These are phyloP conservation scores for Protobothrops mucrosquamatus DNA, from an alignment of 2,113 vertebrate species.

Conservation along the genomic window DNA sequence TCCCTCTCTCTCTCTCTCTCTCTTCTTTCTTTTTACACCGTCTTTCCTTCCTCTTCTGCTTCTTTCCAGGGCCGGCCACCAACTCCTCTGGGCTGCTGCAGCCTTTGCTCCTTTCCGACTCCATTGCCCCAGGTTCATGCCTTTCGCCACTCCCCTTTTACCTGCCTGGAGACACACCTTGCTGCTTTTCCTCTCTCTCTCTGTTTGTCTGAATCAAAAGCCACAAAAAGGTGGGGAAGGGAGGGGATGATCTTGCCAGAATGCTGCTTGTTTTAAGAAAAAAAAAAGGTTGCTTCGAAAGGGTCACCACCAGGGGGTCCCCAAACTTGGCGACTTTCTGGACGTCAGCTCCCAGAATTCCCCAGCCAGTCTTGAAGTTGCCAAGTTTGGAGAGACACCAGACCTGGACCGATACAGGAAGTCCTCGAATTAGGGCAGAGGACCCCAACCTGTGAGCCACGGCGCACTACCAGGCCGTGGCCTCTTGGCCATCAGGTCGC, in stretches of 20 bases:
- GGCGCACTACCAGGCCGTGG: too few species aligned
- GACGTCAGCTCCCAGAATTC: neutral
- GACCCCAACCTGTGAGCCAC: too few species aligned
- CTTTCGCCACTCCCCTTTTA: neutral
- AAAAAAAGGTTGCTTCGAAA: neutral
- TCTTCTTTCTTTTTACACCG: neutral
- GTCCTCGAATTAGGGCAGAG: neutral
- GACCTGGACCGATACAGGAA: neutral
- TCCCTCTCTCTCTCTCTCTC: too few species aligned
- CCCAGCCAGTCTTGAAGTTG: neutral
- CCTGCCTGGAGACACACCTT: neutral
- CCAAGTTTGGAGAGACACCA: neutral
- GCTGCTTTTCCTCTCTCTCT: neutral
- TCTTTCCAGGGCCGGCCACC: constrained; percentile 17
- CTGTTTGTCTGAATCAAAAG: neutral
- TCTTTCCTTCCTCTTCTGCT: neutral
- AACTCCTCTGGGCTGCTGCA: neutral
- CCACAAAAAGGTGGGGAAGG: neutral
- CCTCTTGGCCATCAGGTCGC: too few species aligned
- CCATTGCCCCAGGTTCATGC: neutral
- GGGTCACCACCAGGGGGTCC: neutral
- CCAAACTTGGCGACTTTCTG: neutral
- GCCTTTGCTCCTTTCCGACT: constrained; percentile 15
- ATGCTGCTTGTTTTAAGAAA: neutral
- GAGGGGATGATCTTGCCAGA: neutral